Evolutionary conservation across 2,113 vertebrate species (phyloP).

Genomic region (Eptesicus fuscus): DNA sequence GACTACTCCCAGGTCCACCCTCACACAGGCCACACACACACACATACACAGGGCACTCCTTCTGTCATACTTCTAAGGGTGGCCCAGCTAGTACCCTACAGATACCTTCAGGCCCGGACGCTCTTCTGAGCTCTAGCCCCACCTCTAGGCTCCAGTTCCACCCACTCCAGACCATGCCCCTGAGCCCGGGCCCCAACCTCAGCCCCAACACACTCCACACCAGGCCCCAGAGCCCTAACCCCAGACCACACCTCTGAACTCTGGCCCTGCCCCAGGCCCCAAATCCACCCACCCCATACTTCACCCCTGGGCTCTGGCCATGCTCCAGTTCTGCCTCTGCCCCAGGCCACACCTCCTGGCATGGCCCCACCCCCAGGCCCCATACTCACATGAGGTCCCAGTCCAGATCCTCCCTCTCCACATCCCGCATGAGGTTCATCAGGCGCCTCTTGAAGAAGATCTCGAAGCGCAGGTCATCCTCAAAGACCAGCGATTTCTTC

Average conservation of each 20-base stretch:
- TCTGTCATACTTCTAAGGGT: no score
- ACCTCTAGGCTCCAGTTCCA: neutral
- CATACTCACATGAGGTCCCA: constrained; percentile 93
- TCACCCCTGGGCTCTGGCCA: neutral
- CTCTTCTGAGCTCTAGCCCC: neutral
- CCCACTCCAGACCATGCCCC: neutral
- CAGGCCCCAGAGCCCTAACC: neutral
- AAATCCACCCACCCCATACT: neutral
- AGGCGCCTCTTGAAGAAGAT: constrained; percentile 94
- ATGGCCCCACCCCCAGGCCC: neutral
- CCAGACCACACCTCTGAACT: no score
- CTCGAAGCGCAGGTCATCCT: constrained; percentile 95
- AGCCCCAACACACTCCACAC: neutral
- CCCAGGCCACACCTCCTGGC: neutral
- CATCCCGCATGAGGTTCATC: constrained; percentile 89
- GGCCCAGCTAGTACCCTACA: no score
- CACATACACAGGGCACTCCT: neutral
- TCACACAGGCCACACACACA: neutral
- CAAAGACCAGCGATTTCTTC: constrained; percentile 86
- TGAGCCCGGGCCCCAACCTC: neutral
- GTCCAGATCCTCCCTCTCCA: constrained; percentile 83
- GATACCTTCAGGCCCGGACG: neutral
- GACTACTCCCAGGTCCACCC: neutral
- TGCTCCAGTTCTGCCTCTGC: neutral
- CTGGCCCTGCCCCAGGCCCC: neutral